Conservation (phyloP, 2,113 vertebrate genomes). For the Crotalus horridus region DNA sequence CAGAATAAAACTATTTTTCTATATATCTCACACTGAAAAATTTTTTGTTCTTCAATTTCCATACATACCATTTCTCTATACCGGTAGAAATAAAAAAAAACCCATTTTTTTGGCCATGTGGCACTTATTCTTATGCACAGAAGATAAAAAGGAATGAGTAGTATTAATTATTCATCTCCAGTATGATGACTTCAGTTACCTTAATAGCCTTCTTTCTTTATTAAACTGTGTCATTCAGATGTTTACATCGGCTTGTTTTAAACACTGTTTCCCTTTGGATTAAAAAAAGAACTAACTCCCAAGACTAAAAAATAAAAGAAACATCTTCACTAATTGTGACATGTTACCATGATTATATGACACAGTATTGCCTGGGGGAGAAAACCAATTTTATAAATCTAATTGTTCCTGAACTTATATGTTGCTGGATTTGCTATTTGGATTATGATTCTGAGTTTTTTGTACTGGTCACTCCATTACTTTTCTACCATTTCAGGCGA, state of each 20-base stretch:
- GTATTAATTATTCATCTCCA: constrained; percentile 1
- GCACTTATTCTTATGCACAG: neutral
- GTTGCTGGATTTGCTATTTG: neutral
- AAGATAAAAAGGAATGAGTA: neutral
- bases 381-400: neutral
- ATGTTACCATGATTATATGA: neutral
- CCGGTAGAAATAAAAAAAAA: neutral
- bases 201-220: constrained; percentile 7
- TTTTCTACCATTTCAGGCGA: neutral
- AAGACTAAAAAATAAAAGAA: neutral
- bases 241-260: neutral
- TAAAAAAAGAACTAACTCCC: constrained; percentile 22
- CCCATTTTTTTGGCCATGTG: neutral
- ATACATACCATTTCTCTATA: neutral
- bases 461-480: neutral
- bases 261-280: constrained; percentile 6
- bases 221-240: neutral
- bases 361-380: neutral
- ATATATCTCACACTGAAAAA: neutral
- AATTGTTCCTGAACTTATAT: neutral
- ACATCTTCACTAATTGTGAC: neutral
- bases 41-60: neutral
- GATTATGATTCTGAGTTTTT: neutral
- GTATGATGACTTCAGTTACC: neutral
- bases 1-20: neutral